Evolutionary conservation across 2,113 vertebrate species (phyloP).

Genomic region (Nesogale talazaci): DNA sequence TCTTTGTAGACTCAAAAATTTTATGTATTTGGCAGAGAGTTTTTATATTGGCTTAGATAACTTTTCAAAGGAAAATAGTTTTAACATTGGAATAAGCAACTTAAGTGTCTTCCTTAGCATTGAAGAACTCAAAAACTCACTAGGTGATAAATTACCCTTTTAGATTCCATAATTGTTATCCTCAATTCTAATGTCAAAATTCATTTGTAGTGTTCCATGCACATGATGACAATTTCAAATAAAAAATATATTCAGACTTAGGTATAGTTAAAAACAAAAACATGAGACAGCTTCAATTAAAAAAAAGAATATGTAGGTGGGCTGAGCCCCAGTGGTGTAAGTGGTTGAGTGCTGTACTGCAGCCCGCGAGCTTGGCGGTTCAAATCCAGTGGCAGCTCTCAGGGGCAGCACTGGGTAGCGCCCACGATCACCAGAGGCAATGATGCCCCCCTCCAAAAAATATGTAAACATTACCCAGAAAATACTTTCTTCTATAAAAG

Average conservation of each 20-base stretch:
- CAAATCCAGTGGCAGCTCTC: too few relatives aligned
- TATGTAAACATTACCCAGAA: background rate
- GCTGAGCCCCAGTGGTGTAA: too few relatives aligned
- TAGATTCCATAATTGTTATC: background rate
- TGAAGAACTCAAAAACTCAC: background rate
- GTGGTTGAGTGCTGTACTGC: too few relatives aligned
- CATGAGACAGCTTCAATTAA: background rate
- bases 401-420: too few relatives aligned
- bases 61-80: conserved; percentile 30
- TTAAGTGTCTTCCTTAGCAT: background rate
- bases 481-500: background rate
- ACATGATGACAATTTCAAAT: background rate
- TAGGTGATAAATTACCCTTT: background rate
- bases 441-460: too few relatives aligned
- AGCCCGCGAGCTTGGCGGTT: too few relatives aligned
- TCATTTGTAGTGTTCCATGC: background rate
- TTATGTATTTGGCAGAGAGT: background rate
- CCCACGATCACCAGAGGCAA: too few relatives aligned
- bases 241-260: background rate
- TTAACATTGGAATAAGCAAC: conserved; percentile 8
- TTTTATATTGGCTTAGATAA: background rate
- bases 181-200: background rate
- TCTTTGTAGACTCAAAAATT: background rate
- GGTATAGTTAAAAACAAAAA: too few relatives aligned
- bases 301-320: too few relatives aligned